Evolutionary conservation across 2,113 vertebrate species (phyloP).

Genomic region (Gobius niger): DNA sequence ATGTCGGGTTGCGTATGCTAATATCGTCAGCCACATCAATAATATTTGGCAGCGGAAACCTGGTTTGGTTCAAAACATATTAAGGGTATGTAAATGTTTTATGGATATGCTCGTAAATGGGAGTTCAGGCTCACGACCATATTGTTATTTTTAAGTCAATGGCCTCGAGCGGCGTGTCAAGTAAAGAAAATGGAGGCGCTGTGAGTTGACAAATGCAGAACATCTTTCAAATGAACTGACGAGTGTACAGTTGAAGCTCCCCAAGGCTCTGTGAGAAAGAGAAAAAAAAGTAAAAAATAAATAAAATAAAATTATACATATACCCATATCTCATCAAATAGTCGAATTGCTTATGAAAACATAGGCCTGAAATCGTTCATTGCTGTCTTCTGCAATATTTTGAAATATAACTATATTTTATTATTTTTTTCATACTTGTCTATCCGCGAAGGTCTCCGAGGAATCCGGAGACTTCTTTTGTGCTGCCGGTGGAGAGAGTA

Average conservation of each 20-base stretch:
- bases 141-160: constrained; percentile 72
- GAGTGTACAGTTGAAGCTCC: constrained; percentile 46
- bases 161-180: constrained; percentile 65
- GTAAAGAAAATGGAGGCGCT: constrained; percentile 54
- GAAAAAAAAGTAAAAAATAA: constrained; percentile 71
- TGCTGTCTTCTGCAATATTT: constrained; percentile 12
- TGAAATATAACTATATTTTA: constrained; percentile 42
- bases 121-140: constrained; percentile 43
- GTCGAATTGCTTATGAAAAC: constrained; percentile 45
- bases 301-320: constrained; percentile 58
- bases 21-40: constrained; percentile 56
- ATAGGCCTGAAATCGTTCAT: constrained; percentile 18
- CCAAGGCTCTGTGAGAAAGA: constrained; percentile 31
- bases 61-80: constrained; percentile 43
- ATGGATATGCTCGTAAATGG: constrained; percentile 57
- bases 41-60: constrained; percentile 47
- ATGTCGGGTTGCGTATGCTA: constrained; percentile 32
- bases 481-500: constrained; percentile 53
- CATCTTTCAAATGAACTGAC: constrained; percentile 73
- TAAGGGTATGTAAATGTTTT: constrained; percentile 65
- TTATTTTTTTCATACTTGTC: constrained; percentile 49
- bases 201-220: constrained; percentile 70
- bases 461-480: constrained; percentile 63
- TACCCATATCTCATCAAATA: constrained; percentile 55
- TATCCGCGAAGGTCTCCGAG: constrained; percentile 52